Evolutionary conservation across 2,888 invertebrate genomes (phyloP).

Genomic region (Limenitis camilla): DNA sequence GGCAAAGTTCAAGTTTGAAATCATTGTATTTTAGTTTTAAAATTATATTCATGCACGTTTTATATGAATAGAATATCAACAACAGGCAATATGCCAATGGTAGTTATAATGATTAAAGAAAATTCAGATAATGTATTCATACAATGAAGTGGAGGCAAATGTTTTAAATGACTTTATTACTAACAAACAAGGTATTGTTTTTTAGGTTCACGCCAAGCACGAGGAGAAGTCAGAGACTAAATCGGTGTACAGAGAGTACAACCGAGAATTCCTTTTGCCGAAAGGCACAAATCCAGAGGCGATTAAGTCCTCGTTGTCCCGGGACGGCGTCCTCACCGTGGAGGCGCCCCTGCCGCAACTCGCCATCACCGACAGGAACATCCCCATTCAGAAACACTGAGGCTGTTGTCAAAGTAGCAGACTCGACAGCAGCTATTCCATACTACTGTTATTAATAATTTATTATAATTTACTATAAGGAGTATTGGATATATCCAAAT

Average conservation of each 20-base stretch:
- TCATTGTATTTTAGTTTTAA: too few relatives aligned
- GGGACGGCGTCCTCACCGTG: conserved; percentile 96
- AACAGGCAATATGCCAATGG: too few relatives aligned
- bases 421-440: conserved; percentile 66
- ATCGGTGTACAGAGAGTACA: conserved; percentile 98
- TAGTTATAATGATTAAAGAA: too few relatives aligned
- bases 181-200: conserved; percentile 27
- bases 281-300: conserved; percentile 97
- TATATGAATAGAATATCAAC: too few relatives aligned
- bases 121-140: too few relatives aligned
- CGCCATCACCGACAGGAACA: conserved; percentile 85
- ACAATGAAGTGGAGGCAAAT: too few relatives aligned
- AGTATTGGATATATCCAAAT: conserved; percentile 55
- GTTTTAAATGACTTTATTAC: not conserved
- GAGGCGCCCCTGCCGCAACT: conserved; percentile 96
- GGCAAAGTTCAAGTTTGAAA: too few relatives aligned
- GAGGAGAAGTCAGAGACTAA: conserved; percentile 98
- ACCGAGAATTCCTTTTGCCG: conserved; percentile 96
- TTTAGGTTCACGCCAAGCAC: conserved; percentile 97
- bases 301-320: conserved; percentile 95
- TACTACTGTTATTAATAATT: conserved; percentile 70
- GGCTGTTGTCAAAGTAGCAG: conserved; percentile 33
- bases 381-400: conserved; percentile 83
- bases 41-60: too few relatives aligned
- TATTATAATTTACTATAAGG: conserved; percentile 68